Evolutionary conservation across 2,797 vertebrate species (phyloP).

Genomic region (Synaphobranchus kaupii): DNA sequence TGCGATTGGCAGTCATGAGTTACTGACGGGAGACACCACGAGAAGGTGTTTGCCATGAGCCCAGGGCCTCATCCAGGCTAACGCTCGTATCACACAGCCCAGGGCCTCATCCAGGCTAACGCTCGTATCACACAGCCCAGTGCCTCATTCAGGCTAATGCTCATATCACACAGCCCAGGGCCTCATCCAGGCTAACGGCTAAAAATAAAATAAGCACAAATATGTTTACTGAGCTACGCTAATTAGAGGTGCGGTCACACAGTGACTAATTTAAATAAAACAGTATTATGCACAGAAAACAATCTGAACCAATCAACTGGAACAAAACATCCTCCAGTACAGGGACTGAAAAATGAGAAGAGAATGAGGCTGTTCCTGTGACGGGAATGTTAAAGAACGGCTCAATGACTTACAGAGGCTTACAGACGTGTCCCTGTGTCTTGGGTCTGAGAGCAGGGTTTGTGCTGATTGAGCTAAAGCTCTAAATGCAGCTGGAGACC

Average conservation of each 20-base stretch:
- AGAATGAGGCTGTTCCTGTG: not conserved
- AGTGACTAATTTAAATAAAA: not conserved
- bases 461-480: slow-evolving; percentile 70
- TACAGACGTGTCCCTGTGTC: not conserved
- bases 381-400: not conserved
- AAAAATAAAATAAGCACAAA: not conserved
- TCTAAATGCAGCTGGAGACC: slow-evolving; percentile 69
- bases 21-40: too few relatives aligned
- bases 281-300: not conserved
- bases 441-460: slow-evolving; percentile 40
- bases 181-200: too few relatives aligned
- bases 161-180: too few relatives aligned
- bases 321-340: not conserved
- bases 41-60: too few relatives aligned
- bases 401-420: not conserved
- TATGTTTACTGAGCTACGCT: not conserved
- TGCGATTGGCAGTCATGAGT: too few relatives aligned
- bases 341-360: not conserved
- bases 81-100: too few relatives aligned
- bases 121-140: not conserved
- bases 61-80: too few relatives aligned
- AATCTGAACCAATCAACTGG: not conserved
- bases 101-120: not conserved
- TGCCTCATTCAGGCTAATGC: too few relatives aligned
- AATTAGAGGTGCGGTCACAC: not conserved